Base-by-base conservation (phyloP, 92 coral and sea anemone species). In the Zoanthus gigantus region DNA sequence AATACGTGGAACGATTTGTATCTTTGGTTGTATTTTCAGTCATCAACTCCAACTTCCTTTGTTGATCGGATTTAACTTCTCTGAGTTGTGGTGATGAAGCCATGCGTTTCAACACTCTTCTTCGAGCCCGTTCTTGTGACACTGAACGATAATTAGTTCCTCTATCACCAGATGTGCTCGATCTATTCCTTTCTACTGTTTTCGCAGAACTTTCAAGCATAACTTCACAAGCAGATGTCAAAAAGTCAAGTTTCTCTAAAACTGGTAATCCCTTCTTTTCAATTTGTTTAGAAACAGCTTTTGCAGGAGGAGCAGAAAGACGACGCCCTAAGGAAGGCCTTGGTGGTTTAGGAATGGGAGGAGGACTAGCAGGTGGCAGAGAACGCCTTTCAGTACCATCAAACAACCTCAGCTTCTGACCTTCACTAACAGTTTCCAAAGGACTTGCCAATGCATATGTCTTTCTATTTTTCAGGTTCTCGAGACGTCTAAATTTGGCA, bases 371-470 rank as follows among this genome's bases (percentile, higher is more conserved):
- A 10, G 89, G 78, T 6, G 95, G 91, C 52, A 93, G 50, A 63
- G 93, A 50, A 14, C 84, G 93, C 50, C 94, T 80, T 28, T 87
- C 78, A 50, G 93, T 95, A 13, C 98, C 98, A 81, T 95, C 98
- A 81, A 93, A 95, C 65, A 95, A 81, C 29, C 89, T 83, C 34
- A 95, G 80, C 68, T 93, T 94, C 13, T 82, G 84, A 4, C 86
- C 92, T 34, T 95, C 98, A 4, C 98, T 95, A 46, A 95, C 94
- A 2, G 98, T 95, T 81, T 95, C 98, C 67, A 95, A 89, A 0
- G 98, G 98, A 79, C 96, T 95, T 45, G 98, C 98, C 37, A 95
- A 76, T 9, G 98, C 98, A 71, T 95, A 95, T 5, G 98, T 95
- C 71, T 95, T 95, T 23, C 98, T 93, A 72, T 95, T 95, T 31